These are phyloP conservation scores for Chauna torquata DNA, from an alignment of 2,113 vertebrate species.

Conservation along the genomic window DNA sequence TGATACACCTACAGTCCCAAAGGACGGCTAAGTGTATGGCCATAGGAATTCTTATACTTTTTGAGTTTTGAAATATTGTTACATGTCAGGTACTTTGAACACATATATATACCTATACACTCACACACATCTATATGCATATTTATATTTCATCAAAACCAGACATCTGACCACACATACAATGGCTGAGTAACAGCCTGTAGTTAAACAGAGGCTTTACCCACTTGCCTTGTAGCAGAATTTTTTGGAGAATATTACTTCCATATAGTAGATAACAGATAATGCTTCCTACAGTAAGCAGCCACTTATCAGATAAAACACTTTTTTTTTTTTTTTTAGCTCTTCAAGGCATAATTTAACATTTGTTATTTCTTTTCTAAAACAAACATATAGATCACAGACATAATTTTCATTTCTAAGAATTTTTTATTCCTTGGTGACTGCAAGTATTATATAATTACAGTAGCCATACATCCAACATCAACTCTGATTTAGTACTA, in stretches of 20 bases:
- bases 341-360: neutral
- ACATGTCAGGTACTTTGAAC: neutral
- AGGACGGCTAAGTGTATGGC: neutral
- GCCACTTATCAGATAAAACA: neutral
- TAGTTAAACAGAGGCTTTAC: neutral
- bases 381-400: neutral
- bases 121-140: neutral
- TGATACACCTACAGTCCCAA: neutral
- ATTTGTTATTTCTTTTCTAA: neutral
- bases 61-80: neutral
- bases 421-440: conserved; percentile 11
- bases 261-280: neutral
- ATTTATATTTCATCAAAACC: neutral
- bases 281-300: neutral
- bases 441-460: conserved; percentile 31
- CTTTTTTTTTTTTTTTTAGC: neutral
- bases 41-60: neutral
- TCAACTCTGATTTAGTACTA: conserved; percentile 70
- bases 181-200: neutral
- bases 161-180: neutral
- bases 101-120: neutral
- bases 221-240: neutral
- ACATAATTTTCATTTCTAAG: neutral
- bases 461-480: conserved; percentile 28
- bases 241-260: neutral